Base-by-base conservation (phyloP, 2,113 vertebrate genomes). In the Odobenus rosmarus region DNA sequence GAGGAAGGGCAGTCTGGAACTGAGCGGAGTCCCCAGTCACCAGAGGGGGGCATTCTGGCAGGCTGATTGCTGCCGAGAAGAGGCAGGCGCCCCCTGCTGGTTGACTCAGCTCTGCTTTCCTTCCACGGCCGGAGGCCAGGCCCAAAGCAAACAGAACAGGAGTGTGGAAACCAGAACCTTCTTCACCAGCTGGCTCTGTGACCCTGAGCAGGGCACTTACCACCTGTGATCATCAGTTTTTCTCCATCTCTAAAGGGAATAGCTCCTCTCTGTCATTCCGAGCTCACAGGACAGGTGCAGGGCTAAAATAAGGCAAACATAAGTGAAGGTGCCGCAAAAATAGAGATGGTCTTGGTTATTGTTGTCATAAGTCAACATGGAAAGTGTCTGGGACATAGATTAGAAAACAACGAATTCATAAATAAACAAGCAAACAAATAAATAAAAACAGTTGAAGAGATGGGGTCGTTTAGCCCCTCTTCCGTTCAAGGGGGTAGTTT, bases 31-130 rank as follows among this genome's bases (percentile, higher is more conserved):
- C 26, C 7, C 49, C 49, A 19, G 6, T 42, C 57, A 1, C 36
- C 3, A 1, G 19, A 15, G 51, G 3, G 11, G 11, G 5, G 14
- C 92, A 1, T 39, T 16, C 12, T 3, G 19, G 61, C 46, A 71
- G 5, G 31, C 24, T n/a, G 72, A 18, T 1, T 7, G 24, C 19
- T 2, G 31, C 59, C 33, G 3, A 46, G 19, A 4, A 49, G 81
- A 71, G 64, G 46, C 74, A 9, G 46, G 93, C 51, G 88, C 96
- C 90, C 91, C 93, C 96, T 97, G 90, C 98, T 94, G 93, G 96
- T 28, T 0, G 39, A 49, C 14, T 67, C 18, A 0, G 26, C 59
- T 59, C 62, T 33, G 39, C 42, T 23, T 57, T 57, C 21, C 36
- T 33, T 77, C 42, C 16, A 0, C 4, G 2, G 64, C 12, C 8